These are phyloP conservation scores for Percopsis omiscomaycus DNA, from an alignment of 2,797 vertebrate genomes.

Conservation along the genomic window DNA sequence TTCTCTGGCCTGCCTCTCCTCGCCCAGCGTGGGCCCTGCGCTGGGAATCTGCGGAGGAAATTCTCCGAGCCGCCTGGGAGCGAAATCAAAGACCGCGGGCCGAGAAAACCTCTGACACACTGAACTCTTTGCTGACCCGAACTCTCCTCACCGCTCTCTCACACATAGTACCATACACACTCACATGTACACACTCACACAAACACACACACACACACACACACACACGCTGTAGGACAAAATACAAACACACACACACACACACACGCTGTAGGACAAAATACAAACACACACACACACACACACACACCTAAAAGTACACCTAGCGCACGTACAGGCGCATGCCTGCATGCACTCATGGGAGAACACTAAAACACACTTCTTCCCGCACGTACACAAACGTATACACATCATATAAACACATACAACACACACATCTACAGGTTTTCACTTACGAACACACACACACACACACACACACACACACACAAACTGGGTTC, in stretches of 20 bases:
- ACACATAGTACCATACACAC: constrained; percentile 12
- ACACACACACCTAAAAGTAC: background rate
- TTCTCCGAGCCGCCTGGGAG: constrained; percentile 71
- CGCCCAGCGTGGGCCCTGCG: constrained; percentile 74
- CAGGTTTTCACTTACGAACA: constrained; percentile 22
- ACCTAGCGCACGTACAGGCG: background rate
- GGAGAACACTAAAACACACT: constrained; percentile 2
- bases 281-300: background rate
- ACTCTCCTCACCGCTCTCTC: constrained; percentile 38
- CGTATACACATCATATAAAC: constrained; percentile 4
- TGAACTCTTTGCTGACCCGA: constrained; percentile 71
- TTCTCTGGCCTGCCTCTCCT: constrained; percentile 75
- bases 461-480: constrained; percentile 25
- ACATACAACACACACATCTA: constrained; percentile 7
- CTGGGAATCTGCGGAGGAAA: constrained; percentile 78
- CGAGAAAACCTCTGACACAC: constrained; percentile 75
- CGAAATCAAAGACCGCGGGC: constrained; percentile 74
- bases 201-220: constrained; percentile 6
- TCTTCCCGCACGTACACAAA: constrained; percentile 11
- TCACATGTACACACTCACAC: background rate
- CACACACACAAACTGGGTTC: background rate
- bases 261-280: background rate
- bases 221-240: background rate
- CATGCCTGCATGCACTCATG: background rate
- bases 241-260: background rate